Conservation (phyloP, 2,888 invertebrate genomes). For the Thereva nobilitata region DNA sequence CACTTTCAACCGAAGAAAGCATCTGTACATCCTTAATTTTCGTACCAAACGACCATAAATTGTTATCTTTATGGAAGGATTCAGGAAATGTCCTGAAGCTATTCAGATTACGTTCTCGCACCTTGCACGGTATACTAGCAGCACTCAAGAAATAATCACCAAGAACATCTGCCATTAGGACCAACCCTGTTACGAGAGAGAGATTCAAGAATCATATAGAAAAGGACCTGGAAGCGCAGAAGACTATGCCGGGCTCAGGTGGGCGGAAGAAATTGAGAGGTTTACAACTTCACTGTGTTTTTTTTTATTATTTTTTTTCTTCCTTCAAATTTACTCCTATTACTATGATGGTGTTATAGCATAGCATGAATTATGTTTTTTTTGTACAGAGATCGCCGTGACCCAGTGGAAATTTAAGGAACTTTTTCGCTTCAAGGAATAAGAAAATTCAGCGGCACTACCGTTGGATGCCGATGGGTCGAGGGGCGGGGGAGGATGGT, state of each 20-base stretch:
- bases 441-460: too few species aligned
- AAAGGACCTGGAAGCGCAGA: conserved; percentile 5
- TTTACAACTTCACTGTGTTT: conserved; percentile 3
- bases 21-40: conserved; percentile 19
- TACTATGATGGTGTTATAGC: too few species aligned
- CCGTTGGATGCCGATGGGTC: not conserved
- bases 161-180: conserved; percentile 26
- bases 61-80: conserved; percentile 34
- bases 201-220: conserved; percentile 5
- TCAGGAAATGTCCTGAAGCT: conserved; percentile 35
- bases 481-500: not conserved
- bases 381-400: not conserved
- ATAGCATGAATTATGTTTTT: not conserved
- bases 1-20: not conserved
- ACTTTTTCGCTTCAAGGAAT: too few species aligned
- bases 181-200: not conserved
- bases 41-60: conserved; percentile 32
- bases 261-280: conserved; percentile 28
- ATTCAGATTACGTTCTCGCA: conserved; percentile 27
- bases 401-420: conserved; percentile 4
- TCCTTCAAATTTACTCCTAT: not conserved
- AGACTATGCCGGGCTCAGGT: conserved; percentile 19
- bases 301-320: conserved; percentile 4
- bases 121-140: conserved; percentile 3
- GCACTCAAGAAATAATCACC: conserved; percentile 21